These are phyloP conservation scores for Clamator glandarius DNA, from an alignment of 2,797 vertebrate species.

Conservation along the genomic window DNA sequence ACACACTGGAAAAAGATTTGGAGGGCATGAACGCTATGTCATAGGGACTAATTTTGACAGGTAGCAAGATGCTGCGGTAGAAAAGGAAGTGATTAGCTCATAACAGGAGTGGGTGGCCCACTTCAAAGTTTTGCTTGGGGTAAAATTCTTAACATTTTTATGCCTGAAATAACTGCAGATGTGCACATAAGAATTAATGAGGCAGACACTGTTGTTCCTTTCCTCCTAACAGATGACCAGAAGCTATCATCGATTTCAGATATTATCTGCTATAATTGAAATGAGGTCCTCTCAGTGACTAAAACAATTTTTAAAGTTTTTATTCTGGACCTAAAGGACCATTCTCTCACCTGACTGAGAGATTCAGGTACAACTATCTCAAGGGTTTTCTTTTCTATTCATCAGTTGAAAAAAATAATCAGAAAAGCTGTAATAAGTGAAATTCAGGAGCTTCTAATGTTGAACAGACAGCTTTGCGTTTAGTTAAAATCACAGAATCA, in stretches of 20 bases:
- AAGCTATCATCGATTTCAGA: conserved; percentile 52
- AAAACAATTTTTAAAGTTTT: background rate
- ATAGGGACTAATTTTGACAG: background rate
- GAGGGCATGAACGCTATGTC: background rate
- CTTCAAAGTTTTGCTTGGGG: background rate
- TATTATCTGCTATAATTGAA: conserved; percentile 36
- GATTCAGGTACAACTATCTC: background rate
- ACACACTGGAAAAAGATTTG: background rate
- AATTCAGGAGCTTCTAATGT: background rate
- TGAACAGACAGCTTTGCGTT: background rate
- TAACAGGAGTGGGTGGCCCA: background rate
- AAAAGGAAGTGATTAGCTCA: background rate
- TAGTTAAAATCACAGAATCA: background rate
- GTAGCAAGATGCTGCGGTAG: background rate
- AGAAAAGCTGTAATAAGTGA: background rate
- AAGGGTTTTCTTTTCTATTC: background rate
- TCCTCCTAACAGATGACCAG: conserved; percentile 14
- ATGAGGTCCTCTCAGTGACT: background rate
- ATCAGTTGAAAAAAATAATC: background rate
- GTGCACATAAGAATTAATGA: conserved; percentile 34
- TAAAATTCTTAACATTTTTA: conserved; percentile 17
- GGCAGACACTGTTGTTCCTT: background rate
- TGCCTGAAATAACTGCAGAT: conserved; percentile 22
- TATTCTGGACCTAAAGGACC: background rate
- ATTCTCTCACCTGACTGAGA: background rate